Evolutionary conservation across 30 jellyfish, hydroid and myxozoan species (phyloP), one percentile per base, ranked within the genome.

Genomic region (Chironex yamaguchii): DNA sequence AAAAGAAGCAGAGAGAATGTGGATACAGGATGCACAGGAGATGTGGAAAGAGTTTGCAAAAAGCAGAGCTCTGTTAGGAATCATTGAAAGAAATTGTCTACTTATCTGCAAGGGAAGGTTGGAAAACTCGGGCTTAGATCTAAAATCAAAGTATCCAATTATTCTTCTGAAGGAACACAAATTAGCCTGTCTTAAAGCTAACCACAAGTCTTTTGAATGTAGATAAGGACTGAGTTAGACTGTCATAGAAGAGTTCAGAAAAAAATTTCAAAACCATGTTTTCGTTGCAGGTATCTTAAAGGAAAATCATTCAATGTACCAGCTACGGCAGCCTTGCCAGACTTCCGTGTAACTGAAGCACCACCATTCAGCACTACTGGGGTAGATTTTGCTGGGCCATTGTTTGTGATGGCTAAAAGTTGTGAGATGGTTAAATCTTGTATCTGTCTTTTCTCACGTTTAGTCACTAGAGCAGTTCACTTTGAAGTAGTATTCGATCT

Each of bases 301-400:
- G 54, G 76, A 63, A 63, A 63, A 30, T 63, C 76, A 63, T 63
- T 63, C 76, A 63, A 63, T 63, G 76, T 49, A 1, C 76, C 76
- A 63, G 76, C 76, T n/a, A 63, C 76, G 30, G 76, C 76, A 63
- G 76, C 62, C 76, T 63, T 63, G 28, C 76, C 76, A 63, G 76
- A 63, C 76, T 63, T 27, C 30, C 76, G 76, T 25, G 76, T 63
- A 63, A 63, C 34, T 63, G 54, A 63, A 63, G 36, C 76, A 63
- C 76, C 76, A 30, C 76, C 76, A 63, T 63, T 63, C 76, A 63
- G 76, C 36, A 63, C 76, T 22, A 63, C 76, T 63, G 76, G 76
- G 2, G 76, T 63, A 49, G 76, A 63, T 49, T 63, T 63, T 63
- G 76, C 76, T 2, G 76, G 76, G 76, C 76, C 76, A 63, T 63